Percentiles rank a stretch among this genome's conserved stretches.
Conservation (phyloP, 2,797 vertebrate species). For the Remorina albescens region DNA sequence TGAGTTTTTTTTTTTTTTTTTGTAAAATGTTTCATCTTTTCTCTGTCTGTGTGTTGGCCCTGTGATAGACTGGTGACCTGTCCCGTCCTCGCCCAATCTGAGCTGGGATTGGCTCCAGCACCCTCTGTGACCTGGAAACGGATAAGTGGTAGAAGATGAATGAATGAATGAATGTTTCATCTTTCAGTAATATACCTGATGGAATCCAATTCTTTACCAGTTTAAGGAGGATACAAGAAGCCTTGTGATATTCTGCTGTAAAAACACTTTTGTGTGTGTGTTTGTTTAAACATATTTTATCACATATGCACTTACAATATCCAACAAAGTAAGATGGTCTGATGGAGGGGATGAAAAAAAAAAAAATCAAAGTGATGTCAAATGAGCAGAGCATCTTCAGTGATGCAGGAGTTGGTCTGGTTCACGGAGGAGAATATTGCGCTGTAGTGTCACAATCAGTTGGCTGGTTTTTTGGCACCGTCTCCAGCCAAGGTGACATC, state of each 20-base stretch:
- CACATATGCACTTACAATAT: background rate
- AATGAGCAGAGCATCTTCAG: slow-evolving; percentile 2
- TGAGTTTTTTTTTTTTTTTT: slow-evolving; percentile 4
- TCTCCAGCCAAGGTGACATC: slow-evolving; percentile 41
- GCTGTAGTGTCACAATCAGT: slow-evolving; percentile 36
- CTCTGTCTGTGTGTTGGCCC: too few relatives aligned
- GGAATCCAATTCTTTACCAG: background rate
- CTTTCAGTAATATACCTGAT: background rate
- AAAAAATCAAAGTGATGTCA: background rate
- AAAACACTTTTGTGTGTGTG: background rate
- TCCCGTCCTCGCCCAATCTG: too few relatives aligned
- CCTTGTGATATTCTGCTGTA: background rate
- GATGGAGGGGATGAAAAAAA: background rate
- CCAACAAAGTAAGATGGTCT: slow-evolving; percentile 8
- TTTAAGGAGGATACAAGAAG: background rate
- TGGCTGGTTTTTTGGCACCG: slow-evolving; percentile 30
- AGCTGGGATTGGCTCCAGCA: too few relatives aligned
- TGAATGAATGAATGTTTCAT: too few relatives aligned
- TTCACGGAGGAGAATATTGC: slow-evolving; percentile 29
- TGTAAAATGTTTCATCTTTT: background rate
- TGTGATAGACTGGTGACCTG: too few relatives aligned
- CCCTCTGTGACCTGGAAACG: too few relatives aligned
- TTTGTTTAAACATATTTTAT: background rate
- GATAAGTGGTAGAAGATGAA: too few relatives aligned
- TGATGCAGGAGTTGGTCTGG: slow-evolving; percentile 40